Base-by-base conservation (phyloP, 2,888 invertebrate species). In the Drosophila atripex region DNA sequence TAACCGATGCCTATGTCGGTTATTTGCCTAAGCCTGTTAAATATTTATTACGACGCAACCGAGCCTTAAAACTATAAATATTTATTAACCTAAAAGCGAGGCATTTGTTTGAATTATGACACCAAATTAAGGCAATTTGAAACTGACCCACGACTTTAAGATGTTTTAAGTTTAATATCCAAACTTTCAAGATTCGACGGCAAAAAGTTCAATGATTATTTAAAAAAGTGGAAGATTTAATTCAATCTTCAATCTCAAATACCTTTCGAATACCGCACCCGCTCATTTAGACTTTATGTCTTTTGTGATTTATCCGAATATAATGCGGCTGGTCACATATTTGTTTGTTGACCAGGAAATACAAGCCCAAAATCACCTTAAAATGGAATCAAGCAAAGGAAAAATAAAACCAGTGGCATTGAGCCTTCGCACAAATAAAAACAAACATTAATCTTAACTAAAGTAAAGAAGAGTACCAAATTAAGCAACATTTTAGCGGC, bases 341-440 rank as follows among this genome's bases (percentile, higher is more conserved):
- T 68, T 59, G 54, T 53, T 49, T 54, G 52, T 54, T 51, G 41
- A 49, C 45, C 63, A 80, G 86, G 80, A 86, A 80, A 71, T 75
- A 73, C 61, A 60, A 69, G 58, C 45, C 45, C 32, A 18, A 30
- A 45, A 51, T 11, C 50, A 39, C n/a, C 50, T 47, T 23, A 23
- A 46, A 58, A 45, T 51, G 54, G 63, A 54, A 57, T 41, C 21
- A 49, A 65, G 50, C 41, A 43, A 41, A 71, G 54, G 56, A 45
- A 63, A 66, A 71, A 43, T 68, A 86, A 86, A 80, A 75, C 80
- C 86, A 64, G 80, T 82, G 80, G 86, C 80, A 82, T 82, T 82
- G 80, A 80, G 21, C 73, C 51, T 70, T 73, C 77, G 61, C 70
- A 64, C 68, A 73, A 75, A 77, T 66, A 71, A 77, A 71, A 70